phyloP scores from a whole-genome alignment of 2,113 vertebrate species.

The Ctenodactylus gundi region DNA sequence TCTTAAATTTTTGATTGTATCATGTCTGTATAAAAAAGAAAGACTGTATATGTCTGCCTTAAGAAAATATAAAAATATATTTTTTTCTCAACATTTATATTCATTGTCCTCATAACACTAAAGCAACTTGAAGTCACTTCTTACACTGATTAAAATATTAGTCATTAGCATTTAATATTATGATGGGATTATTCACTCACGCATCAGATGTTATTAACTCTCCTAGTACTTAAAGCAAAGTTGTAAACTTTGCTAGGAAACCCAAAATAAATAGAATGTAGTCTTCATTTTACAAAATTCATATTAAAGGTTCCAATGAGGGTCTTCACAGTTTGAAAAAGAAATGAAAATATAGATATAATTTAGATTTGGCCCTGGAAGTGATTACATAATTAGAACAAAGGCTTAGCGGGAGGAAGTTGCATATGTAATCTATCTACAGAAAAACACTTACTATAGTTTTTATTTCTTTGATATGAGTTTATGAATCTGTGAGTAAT shows the following conservation, averaged over 20 bases:
- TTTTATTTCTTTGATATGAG: slow-evolving; percentile 36
- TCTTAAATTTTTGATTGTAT: neutral
- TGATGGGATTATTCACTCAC: neutral
- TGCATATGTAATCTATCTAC: neutral
- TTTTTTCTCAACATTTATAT: neutral
- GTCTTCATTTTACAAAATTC: neutral
- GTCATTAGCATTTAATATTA: neutral
- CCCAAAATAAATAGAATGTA: neutral
- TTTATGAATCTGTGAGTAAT: neutral
- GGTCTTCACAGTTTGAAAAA: neutral
- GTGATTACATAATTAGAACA: neutral
- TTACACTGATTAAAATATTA: neutral
- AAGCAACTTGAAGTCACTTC: neutral
- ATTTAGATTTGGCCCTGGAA: neutral
- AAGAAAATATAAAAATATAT: neutral
- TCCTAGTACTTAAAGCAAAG: neutral
- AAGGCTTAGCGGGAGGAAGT: neutral
- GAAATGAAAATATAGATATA: neutral
- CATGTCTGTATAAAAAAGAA: neutral
- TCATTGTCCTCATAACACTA: neutral
- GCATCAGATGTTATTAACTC: neutral
- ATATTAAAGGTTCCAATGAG: neutral
- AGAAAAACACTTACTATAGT: neutral
- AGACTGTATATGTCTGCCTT: neutral
- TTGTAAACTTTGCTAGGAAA: neutral